Evolutionary conservation across 2,113 vertebrate species (phyloP).

Genomic region (Athene noctua): DNA sequence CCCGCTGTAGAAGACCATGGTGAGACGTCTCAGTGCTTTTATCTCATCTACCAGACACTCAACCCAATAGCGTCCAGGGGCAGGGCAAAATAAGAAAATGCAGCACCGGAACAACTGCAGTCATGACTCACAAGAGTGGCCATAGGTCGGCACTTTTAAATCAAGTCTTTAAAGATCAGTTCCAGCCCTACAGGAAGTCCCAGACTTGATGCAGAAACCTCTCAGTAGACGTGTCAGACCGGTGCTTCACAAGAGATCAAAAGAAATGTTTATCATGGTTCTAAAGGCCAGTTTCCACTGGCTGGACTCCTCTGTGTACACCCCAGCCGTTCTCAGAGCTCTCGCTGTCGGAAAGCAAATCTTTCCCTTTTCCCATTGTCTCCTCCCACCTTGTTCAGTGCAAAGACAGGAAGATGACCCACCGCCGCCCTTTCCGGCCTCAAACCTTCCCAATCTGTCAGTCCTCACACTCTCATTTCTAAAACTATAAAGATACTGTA

Average conservation of each 20-base stretch:
- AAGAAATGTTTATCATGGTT: not conserved
- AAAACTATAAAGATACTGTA: not conserved
- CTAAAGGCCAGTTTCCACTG: not conserved
- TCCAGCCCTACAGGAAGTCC: not conserved
- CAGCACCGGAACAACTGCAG: not conserved
- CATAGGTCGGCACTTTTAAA: not conserved
- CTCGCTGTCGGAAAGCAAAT: not conserved
- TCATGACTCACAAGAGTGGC: not conserved
- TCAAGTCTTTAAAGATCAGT: not conserved
- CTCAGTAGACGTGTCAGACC: not conserved
- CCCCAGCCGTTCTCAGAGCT: not conserved
- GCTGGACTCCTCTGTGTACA: not conserved
- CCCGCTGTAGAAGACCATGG: not conserved
- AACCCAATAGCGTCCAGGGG: too few relatives aligned
- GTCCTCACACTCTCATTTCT: not conserved
- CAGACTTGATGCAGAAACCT: not conserved
- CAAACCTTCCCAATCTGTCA: accelerated
- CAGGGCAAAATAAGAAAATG: not conserved
- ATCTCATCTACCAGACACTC: not conserved
- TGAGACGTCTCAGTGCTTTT: not conserved
- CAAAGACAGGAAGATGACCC: not conserved
- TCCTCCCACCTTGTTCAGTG: not conserved
- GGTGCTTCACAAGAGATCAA: not conserved
- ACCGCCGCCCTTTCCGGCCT: not conserved
- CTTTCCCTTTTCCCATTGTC: not conserved